Conservation (phyloP, 2,888 invertebrate species). For the Metellina segmentata region DNA sequence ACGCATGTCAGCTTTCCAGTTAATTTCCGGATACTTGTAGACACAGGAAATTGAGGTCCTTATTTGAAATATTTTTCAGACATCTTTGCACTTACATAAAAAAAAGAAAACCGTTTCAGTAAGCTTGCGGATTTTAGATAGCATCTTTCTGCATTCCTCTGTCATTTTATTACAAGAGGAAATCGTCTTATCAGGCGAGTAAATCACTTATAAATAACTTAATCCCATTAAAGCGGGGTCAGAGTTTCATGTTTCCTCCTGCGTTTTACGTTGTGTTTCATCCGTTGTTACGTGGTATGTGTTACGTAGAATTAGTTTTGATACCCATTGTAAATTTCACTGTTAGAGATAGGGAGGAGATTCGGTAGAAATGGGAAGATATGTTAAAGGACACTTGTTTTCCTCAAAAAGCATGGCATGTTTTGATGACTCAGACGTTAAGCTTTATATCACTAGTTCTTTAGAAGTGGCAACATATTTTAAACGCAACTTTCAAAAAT, state of each 20-base stretch:
- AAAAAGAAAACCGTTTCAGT: no score
- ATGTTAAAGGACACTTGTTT: background rate
- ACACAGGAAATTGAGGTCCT: no score
- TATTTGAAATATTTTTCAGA: no score
- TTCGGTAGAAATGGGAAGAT: background rate
- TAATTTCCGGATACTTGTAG: no score
- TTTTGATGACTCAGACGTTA: background rate
- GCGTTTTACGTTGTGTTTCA: background rate
- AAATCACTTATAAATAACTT: background rate
- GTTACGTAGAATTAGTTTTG: background rate
- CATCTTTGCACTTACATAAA: no score
- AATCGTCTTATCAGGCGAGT: slow-evolving; percentile 17
- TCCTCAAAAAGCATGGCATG: background rate
- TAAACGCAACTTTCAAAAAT: no score
- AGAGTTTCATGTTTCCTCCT: background rate
- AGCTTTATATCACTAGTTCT: background rate
- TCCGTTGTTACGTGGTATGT: background rate
- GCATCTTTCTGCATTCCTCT: background rate
- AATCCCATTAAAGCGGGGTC: slow-evolving; percentile 22
- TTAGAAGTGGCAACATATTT: no score
- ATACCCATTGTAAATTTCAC: background rate
- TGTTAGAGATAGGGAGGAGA: background rate
- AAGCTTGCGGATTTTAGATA: background rate
- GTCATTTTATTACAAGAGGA: slow-evolving; percentile 13
- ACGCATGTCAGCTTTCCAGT: no score